Conservation (phyloP, 2,888 invertebrate species). For the Aelia acuminata region DNA sequence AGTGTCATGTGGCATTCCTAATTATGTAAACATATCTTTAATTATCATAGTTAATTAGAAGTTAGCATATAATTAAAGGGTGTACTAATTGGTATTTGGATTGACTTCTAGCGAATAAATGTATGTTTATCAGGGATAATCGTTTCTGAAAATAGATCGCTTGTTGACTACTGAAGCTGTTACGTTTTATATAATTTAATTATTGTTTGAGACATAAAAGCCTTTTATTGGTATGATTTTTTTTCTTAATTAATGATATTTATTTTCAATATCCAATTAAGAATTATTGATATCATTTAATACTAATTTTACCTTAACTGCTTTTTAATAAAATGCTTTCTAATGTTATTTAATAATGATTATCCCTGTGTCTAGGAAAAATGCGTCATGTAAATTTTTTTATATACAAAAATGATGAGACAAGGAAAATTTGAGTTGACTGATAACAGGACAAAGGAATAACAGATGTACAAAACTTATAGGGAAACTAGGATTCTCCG, state of each 20-base stretch:
- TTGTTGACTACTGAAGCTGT: background rate
- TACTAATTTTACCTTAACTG: too few relatives aligned
- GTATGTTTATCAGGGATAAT: background rate
- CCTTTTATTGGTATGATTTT: background rate
- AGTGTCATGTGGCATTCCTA: background rate
- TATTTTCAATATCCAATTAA: too few relatives aligned
- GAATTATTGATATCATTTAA: too few relatives aligned
- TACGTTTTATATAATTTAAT: background rate
- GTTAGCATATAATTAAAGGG: background rate
- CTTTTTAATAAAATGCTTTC: too few relatives aligned
- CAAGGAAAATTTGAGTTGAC: too few relatives aligned
- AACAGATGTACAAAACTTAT: background rate
- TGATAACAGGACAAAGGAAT: too few relatives aligned
- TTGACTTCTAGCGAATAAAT: background rate
- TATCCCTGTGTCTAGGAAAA: too few relatives aligned
- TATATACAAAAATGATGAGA: too few relatives aligned
- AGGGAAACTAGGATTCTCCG: background rate
- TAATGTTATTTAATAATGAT: too few relatives aligned
- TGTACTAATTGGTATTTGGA: background rate
- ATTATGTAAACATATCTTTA: background rate
- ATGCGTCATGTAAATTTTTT: too few relatives aligned
- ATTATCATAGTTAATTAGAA: background rate
- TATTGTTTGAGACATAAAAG: background rate
- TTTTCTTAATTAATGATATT: too few relatives aligned
- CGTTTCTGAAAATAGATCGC: background rate